Base-by-base conservation (phyloP, 2,113 vertebrate genomes). In the Nothoprocta pentlandii region DNA sequence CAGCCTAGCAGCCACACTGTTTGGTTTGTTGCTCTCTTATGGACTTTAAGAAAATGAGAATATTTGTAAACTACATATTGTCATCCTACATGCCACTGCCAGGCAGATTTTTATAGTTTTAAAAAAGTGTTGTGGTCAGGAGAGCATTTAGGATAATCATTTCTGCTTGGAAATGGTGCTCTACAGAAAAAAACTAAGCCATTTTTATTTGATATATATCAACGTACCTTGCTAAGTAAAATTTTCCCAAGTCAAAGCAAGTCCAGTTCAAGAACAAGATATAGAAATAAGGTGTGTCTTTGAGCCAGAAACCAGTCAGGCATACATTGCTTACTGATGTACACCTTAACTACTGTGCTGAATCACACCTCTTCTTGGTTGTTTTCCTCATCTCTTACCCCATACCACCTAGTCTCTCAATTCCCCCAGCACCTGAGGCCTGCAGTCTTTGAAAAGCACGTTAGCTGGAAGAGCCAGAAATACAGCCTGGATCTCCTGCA, bases 281-380 rank as follows among this genome's bases (percentile, higher is more conserved):
- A 82, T 4, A 89, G 12, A 14, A 44, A 54, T 66, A 79, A 25
- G 67, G 46, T 6, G 58, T 79, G 47, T 81, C 56, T 69, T 17
- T 66, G 78, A 87, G 71, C 58, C 89, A 91, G 81, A 91, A 96
- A 76, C 30, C n/a, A 69, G 54, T 56, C 63, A 73, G n/a, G 56
- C 76, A 34, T 30, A 76, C 75, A 23, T 34, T 7, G 4, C 22
- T 62, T 74, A 58, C 73, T 77, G 82, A 80, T 10, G 21, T 32
- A 53, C 54, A 59, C 34, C 36, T 90, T 94, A 58, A 85, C 62
- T 54, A 66, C 19, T 68, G 47, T 12, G 26, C 66, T 80, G 63
- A 77, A 36, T 80, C 68, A 59, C 51, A 7, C 63, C 80, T 80
- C 59, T 4, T 2, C n/a, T 23, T 3, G 0, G 36, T 83, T 90